These are phyloP conservation scores for Triops longicaudatus DNA, from an alignment of 1,140 invertebrate genomes.

Conservation along the genomic window DNA sequence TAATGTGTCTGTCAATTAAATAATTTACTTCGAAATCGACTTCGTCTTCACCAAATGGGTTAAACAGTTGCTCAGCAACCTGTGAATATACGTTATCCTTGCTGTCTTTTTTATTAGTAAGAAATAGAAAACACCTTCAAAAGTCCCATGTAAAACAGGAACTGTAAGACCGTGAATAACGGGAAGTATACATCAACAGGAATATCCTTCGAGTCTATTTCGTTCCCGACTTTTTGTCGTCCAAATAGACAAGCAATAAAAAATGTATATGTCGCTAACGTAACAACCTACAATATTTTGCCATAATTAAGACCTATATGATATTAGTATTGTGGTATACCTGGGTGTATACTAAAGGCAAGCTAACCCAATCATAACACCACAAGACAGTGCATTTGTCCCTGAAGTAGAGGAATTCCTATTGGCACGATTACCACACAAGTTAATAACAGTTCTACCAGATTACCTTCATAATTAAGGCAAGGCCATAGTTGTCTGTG, in stretches of 20 bases:
- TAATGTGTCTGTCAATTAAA: slow-evolving; percentile 58
- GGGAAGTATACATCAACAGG: slow-evolving; percentile 60
- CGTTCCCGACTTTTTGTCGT: slow-evolving; percentile 49
- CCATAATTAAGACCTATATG: background rate
- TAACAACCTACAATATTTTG: slow-evolving; percentile 51
- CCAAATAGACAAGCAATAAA: slow-evolving; percentile 60
- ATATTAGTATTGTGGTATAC: slow-evolving; percentile 43
- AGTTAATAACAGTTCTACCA: background rate
- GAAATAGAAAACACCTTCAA: slow-evolving; percentile 44
- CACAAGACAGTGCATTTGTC: slow-evolving; percentile 59
- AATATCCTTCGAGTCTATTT: slow-evolving; percentile 43
- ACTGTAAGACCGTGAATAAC: slow-evolving; percentile 60
- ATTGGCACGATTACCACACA: slow-evolving; percentile 31
- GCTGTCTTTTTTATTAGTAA: slow-evolving; percentile 14
- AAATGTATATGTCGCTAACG: slow-evolving; percentile 63
- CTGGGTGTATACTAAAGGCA: slow-evolving; percentile 96
- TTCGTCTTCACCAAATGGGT: slow-evolving; percentile 68
- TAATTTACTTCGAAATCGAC: slow-evolving; percentile 67
- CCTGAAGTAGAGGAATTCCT: slow-evolving; percentile 59
- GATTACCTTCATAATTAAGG: slow-evolving; percentile 54
- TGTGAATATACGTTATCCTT: slow-evolving; percentile 32
- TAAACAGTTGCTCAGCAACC: slow-evolving; percentile 61
- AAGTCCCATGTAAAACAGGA: slow-evolving; percentile 70
- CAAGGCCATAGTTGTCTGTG: slow-evolving; percentile 50
- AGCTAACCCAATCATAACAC: slow-evolving; percentile 92